phyloP scores from a whole-genome alignment of 2,888 invertebrate genomes.

The Ennomos fuscantarius region DNA sequence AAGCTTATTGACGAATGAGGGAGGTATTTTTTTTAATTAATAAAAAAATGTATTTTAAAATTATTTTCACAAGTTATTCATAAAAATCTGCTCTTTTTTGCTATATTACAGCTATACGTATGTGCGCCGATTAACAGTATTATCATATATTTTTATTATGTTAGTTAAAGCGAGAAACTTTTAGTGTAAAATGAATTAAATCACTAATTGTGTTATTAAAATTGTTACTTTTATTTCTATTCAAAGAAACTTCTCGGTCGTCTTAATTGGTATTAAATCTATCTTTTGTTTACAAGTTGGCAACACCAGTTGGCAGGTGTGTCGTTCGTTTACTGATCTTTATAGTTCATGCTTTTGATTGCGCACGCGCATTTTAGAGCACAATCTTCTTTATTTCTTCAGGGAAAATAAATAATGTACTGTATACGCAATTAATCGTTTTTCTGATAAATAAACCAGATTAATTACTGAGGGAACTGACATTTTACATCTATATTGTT shows the following conservation, averaged over 20 bases:
- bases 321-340: constrained; percentile 38
- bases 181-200: too few relatives aligned
- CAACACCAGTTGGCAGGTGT: constrained; percentile 46
- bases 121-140: too few relatives aligned
- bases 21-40: too few relatives aligned
- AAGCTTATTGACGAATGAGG: too few relatives aligned
- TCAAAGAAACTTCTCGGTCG: neutral
- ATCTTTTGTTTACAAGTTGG: constrained; percentile 39
- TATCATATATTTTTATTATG: too few relatives aligned
- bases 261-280: constrained; percentile 29
- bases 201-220: too few relatives aligned
- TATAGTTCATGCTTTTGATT: constrained; percentile 42
- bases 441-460: neutral
- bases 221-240: neutral
- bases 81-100: too few relatives aligned
- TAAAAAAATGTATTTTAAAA: too few relatives aligned
- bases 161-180: too few relatives aligned
- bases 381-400: constrained; percentile 10
- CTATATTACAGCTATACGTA: too few relatives aligned
- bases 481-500: neutral
- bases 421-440: neutral
- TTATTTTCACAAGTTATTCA: too few relatives aligned
- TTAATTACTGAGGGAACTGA: neutral
- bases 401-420: neutral
- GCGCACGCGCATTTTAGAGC: constrained; percentile 14